Base-by-base conservation (phyloP, 2,888 invertebrate genomes). In the Oxystoma pomonae region DNA sequence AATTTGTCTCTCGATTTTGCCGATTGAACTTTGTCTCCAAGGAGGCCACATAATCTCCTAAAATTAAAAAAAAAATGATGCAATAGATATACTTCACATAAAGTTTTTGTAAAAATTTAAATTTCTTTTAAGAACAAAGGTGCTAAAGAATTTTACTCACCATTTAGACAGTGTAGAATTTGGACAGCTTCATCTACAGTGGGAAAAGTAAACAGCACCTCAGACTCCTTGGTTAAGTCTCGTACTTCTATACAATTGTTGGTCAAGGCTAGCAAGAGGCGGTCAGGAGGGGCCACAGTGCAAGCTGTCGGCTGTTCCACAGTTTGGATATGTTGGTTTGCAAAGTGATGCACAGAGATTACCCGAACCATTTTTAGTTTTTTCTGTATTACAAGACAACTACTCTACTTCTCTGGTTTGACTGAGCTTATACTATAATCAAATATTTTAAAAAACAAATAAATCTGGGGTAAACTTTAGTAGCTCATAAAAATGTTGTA, bases 351-450 rank as follows among this genome's bases (percentile, higher is more conserved):
- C 60, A 87, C 87, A 16, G 87, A 86, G 65, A 89, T 84, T 1
- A 89, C 87, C 17, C 87, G 85, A 64, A 89, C 89, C 89, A 90
- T 89, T 59, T n/a, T n/a, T n/a, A n/a, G n/a, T n/a, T n/a, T n/a
- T n/a, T n/a, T n/a, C n/a, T n/a, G n/a, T n/a, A n/a, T n/a, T n/a
- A n/a, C n/a, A n/a, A n/a, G n/a, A n/a, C n/a, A n/a, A n/a, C n/a
- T n/a, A n/a, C n/a, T n/a, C n/a, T n/a, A n/a, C n/a, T n/a, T n/a
- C n/a, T n/a, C n/a, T n/a, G n/a, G n/a, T n/a, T n/a, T n/a, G n/a
- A n/a, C n/a, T n/a, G n/a, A n/a, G n/a, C n/a, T n/a, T n/a, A n/a
- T n/a, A n/a, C n/a, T n/a, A n/a, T n/a, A n/a, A n/a, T n/a, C n/a
- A n/a, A n/a, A n/a, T n/a, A n/a, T n/a, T n/a, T n/a, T n/a, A n/a